Percentiles rank a stretch among this genome's conserved stretches.
These are phyloP conservation scores for Steatornis caripensis DNA, from an alignment of 2,113 vertebrate genomes.

Conservation along the genomic window DNA sequence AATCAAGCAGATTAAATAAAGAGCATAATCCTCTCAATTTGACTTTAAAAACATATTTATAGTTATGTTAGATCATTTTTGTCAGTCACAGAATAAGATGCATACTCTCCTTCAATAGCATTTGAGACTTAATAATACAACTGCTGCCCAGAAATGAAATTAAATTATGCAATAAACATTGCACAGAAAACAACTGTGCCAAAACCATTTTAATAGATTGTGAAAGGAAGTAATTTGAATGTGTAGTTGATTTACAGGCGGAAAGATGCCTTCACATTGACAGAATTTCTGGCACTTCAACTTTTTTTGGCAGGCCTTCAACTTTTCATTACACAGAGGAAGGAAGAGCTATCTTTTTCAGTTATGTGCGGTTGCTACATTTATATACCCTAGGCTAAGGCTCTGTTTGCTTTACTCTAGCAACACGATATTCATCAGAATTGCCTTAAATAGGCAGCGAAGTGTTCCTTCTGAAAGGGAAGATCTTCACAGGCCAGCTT, in stretches of 20 bases:
- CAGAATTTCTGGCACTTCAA: constrained; percentile 49
- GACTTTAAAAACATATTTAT: neutral
- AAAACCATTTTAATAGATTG: constrained; percentile 37
- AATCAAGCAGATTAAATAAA: constrained; percentile 32
- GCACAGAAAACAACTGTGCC: constrained; percentile 23
- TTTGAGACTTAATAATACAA: constrained; percentile 5
- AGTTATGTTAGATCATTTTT: constrained; percentile 1
- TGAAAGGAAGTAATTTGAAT: constrained; percentile 56
- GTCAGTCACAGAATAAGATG: constrained; percentile 2
- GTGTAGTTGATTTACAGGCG: constrained; percentile 43
- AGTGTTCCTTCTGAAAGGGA: neutral
- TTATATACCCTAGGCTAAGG: constrained; percentile 4
- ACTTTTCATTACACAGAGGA: constrained; percentile 46
- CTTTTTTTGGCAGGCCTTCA: constrained; percentile 44
- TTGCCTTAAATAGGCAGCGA: neutral
- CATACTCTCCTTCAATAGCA: neutral
- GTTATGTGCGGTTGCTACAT: neutral
- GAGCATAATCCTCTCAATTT: constrained; percentile 38
- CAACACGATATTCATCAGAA: neutral
- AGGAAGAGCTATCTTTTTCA: constrained; percentile 49
- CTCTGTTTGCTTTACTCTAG: neutral
- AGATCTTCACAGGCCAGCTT: neutral
- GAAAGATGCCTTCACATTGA: constrained; percentile 55
- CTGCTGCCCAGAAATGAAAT: constrained; percentile 31
- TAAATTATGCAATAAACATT: constrained; percentile 35